phyloP scores from a whole-genome alignment of 2,888 invertebrate species.

The Orthonevra nobilis region DNA sequence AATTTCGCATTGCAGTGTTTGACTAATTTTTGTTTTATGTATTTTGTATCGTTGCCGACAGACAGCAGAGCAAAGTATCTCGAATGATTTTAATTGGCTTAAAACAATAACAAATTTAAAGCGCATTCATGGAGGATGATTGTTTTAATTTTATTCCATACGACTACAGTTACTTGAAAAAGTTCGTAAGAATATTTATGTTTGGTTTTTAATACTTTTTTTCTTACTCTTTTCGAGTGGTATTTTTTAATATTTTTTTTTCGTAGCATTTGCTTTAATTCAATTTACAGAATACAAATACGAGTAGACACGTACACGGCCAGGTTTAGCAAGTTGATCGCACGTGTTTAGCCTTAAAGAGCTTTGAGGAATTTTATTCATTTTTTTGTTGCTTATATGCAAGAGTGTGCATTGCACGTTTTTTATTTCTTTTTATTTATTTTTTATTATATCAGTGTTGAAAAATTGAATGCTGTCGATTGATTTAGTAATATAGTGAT shows the following conservation, averaged over 20 bases:
- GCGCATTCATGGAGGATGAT: constrained; percentile 77
- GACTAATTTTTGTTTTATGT: constrained; percentile 26
- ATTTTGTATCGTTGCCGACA: background rate
- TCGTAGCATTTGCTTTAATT: constrained; percentile 28
- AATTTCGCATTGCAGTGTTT: constrained; percentile 14
- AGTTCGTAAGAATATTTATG: constrained; percentile 76
- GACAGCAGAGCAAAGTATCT: constrained; percentile 24
- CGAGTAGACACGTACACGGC: background rate
- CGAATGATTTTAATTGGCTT: constrained; percentile 53
- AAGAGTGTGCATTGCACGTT: background rate
- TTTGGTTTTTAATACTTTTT: too few relatives aligned
- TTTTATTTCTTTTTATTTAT: too few relatives aligned
- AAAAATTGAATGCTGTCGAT: too few relatives aligned
- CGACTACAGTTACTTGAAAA: constrained; percentile 78
- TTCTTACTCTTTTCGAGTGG: too few relatives aligned
- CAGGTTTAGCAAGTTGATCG: constrained; percentile 1
- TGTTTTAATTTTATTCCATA: constrained; percentile 77
- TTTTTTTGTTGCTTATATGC: background rate
- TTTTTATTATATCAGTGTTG: too few relatives aligned
- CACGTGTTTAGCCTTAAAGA: constrained; percentile 12
- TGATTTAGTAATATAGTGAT: too few relatives aligned
- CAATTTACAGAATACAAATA: constrained; percentile 12
- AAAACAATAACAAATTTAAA: constrained; percentile 32
- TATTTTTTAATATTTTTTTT: constrained; percentile 51
- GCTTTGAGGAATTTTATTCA: background rate